Evolutionary conservation across 1,140 invertebrate species (phyloP), one percentile per base, ranked within the genome.

Genomic region (Scaptomyza montana): DNA sequence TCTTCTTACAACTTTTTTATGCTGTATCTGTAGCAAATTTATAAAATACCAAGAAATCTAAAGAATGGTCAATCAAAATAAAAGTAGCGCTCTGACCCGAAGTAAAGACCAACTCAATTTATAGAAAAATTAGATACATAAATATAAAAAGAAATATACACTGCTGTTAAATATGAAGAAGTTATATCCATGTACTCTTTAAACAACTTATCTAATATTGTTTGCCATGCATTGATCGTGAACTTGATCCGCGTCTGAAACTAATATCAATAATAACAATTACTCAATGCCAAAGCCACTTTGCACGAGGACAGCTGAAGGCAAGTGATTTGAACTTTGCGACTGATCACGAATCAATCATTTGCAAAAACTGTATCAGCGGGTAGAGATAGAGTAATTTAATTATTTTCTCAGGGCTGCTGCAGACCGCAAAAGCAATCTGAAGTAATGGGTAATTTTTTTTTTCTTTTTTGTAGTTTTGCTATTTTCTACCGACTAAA

Each of bases 271-370:
- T 43, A 43, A n/a, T 5, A 4, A 5, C 39, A 43, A 9, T 12
- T 45, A 13, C 25, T 13, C 69, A 47, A 66, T 53, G 55, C 39
- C 62, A 53, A 36, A 39, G 41, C 12, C 36, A 59, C 16, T 47
- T 60, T 56, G 49, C 45, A 36, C 9, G 50, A 36, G 1, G 21
- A 0, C 21, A 25, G 33, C n/a, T 30, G 65, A 74, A 69, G 66
- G 59, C 50, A 69, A 74, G 69, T 69, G 21, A 69, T 46, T 70
- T 74, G 60, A 74, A 77, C 59, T 67, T 73, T 19, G 56, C 53
- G 56, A 16, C 56, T 55, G 59, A 74, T 53, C 61, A 46, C 53
- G 47, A 54, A 69, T 74, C 59, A 74, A 77, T 77, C 74, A 74
- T 59, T 33, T 33, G 43, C 69, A 30, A 12, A 51, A 65, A 57